Evolutionary conservation across 2,797 vertebrate species (phyloP).

Genomic region (Liparis tanakae): DNA sequence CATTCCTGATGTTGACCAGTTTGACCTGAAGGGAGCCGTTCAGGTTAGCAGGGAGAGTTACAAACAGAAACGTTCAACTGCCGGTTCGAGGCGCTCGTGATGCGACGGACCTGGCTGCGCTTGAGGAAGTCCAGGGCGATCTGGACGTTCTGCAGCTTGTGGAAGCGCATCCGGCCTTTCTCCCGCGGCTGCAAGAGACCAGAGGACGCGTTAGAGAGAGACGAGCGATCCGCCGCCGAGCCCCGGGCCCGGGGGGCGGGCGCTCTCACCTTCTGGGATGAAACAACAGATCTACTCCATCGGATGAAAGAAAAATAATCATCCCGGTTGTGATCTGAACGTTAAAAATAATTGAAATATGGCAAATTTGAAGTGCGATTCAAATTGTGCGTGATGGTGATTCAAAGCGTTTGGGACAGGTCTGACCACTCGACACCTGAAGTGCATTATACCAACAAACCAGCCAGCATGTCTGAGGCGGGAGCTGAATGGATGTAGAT

Average conservation of each 20-base stretch:
- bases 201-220: slow-evolving; percentile 14
- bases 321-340: slow-evolving; percentile 48
- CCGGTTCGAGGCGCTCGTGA: too few relatives aligned
- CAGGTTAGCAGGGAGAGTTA: background rate
- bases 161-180: slow-evolving; percentile 97
- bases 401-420: slow-evolving; percentile 33
- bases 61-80: background rate
- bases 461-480: slow-evolving; percentile 65
- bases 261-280: slow-evolving; percentile 18
- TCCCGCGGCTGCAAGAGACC: slow-evolving; percentile 80
- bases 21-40: slow-evolving; percentile 85
- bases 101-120: slow-evolving; percentile 88
- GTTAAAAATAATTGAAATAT: slow-evolving; percentile 2
- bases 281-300: slow-evolving; percentile 23
- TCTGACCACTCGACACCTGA: slow-evolving; percentile 30
- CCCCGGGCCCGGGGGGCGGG: slow-evolving; percentile 47
- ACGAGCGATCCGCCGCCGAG: background rate
- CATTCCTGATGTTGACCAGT: slow-evolving; percentile 96
- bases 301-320: background rate
- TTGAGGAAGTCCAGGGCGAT: slow-evolving; percentile 97
- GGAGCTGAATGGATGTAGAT: slow-evolving; percentile 53
- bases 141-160: slow-evolving; percentile 97
- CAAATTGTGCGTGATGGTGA: slow-evolving; percentile 56
- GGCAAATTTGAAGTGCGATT: slow-evolving; percentile 65
- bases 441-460: slow-evolving; percentile 34